Conservation (phyloP, 1,140 invertebrate species). For the Ostrea edulis region DNA sequence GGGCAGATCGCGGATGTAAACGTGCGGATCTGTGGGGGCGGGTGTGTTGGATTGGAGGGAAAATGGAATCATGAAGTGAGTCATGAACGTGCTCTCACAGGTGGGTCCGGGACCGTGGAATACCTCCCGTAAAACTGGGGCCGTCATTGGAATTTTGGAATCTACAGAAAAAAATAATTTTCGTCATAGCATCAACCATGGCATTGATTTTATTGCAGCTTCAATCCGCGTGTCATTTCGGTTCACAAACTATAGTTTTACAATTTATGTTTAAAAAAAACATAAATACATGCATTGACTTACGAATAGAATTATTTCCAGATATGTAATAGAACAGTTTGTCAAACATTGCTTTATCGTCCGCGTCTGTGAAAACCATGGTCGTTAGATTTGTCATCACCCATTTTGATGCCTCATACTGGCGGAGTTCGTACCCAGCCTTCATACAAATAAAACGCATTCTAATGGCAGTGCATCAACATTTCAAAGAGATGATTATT, state of each 20-base stretch:
- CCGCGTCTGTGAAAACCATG: slow-evolving; percentile 59
- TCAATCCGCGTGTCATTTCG: too few relatives aligned
- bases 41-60: slow-evolving; percentile 62
- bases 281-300: slow-evolving; percentile 38
- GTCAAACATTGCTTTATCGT: slow-evolving; percentile 65
- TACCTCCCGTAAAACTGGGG: slow-evolving; percentile 70
- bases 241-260: too few relatives aligned
- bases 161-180: slow-evolving; percentile 54
- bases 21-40: slow-evolving; percentile 51
- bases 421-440: slow-evolving; percentile 68
- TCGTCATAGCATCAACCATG: not conserved
- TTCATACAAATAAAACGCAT: slow-evolving; percentile 15
- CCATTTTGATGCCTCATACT: slow-evolving; percentile 74
- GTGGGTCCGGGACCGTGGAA: slow-evolving; percentile 68
- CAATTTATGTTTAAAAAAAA: not conserved
- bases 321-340: slow-evolving; percentile 75
- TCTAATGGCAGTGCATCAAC: too few relatives aligned
- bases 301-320: slow-evolving; percentile 69
- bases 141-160: slow-evolving; percentile 74
- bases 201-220: not conserved
- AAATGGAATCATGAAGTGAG: slow-evolving; percentile 71
- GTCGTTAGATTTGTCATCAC: slow-evolving; percentile 66
- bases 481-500: not conserved
- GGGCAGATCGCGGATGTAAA: slow-evolving; percentile 63
- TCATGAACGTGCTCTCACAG: slow-evolving; percentile 70